Evolutionary conservation across 2,888 invertebrate genomes (phyloP), one percentile per base, ranked within the genome.

Genomic region (Leistus spinibarbis): DNA sequence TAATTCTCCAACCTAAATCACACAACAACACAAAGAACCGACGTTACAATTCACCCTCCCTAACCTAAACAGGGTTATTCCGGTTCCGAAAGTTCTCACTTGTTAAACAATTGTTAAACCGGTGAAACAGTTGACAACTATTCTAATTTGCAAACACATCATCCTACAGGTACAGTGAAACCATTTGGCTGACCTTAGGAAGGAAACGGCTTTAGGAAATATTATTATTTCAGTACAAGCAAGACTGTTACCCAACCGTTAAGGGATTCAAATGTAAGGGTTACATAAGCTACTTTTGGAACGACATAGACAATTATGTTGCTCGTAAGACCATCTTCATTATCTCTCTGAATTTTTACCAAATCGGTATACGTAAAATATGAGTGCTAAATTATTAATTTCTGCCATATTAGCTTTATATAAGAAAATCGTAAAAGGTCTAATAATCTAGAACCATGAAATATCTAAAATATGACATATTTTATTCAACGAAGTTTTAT

Each of bases 111-210:
- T 72, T 66, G 65, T 72, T 65, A 66, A 72, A 56, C 66, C 72
- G 66, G 72, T 10, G 72, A 66, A 72, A 72, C 65, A 72, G 66
- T 72, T 72, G 72, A 72, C 72, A 71, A 72, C 72, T 66, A 53
- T 40, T 20, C 72, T 66, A 27, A 66, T 72, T 66, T 66, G 40
- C 40, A 72, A 72, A 72, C 57, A 66, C 65, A 57, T 72, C 64
- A 71, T n/a, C 5, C 17, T 22, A 60, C n/a, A 60, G 60, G 60
- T 60, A 60, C 13, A 40, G 7, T 7, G 40, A 40, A 40, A 40
- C 7, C 40, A 40, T 40, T 40, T 40, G 40, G 40, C 5, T 40
- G 13, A 13, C 1, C 40, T 40, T 40, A 7, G 40, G 40, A 40
- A 40, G 40, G 40, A 40, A 40, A 40, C 7, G 40, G 7, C 40